phyloP scores from a whole-genome alignment of 2,113 vertebrate genomes.

The Oncorhynchus nerka region DNA sequence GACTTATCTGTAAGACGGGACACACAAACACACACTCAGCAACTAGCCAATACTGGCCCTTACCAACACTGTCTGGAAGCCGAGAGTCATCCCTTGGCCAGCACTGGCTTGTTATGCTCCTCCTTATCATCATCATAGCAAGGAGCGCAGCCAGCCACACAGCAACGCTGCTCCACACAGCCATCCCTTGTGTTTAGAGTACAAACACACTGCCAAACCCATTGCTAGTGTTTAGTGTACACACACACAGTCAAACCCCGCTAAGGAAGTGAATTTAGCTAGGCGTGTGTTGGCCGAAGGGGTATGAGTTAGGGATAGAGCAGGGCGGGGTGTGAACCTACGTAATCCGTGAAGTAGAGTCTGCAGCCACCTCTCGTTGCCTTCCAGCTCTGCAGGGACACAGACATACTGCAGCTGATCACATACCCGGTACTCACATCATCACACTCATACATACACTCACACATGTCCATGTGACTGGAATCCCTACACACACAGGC shows the following conservation, averaged over 20 bases:
- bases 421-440: constrained; percentile 45
- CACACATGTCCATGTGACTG: neutral
- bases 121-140: constrained; percentile 9
- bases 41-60: neutral
- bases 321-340: constrained; percentile 56
- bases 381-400: constrained; percentile 67
- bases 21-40: neutral
- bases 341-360: constrained; percentile 69
- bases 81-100: constrained; percentile 16
- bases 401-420: constrained; percentile 69
- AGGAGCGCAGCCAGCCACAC: constrained; percentile 7
- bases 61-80: constrained; percentile 5
- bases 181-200: constrained; percentile 23
- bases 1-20: constrained; percentile 79
- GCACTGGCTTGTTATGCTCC: constrained; percentile 2
- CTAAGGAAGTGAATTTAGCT: constrained; percentile 28
- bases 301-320: constrained; percentile 23
- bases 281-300: constrained; percentile 21
- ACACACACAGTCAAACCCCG: constrained; percentile 37
- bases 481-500: too few species aligned
- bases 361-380: constrained; percentile 68
- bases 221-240: constrained; percentile 32
- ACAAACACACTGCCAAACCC: constrained; percentile 23
- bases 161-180: constrained; percentile 18
- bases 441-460: constrained; percentile 20